Conservation (phyloP, 1,140 invertebrate species). For the Metaphire vulgaris region DNA sequence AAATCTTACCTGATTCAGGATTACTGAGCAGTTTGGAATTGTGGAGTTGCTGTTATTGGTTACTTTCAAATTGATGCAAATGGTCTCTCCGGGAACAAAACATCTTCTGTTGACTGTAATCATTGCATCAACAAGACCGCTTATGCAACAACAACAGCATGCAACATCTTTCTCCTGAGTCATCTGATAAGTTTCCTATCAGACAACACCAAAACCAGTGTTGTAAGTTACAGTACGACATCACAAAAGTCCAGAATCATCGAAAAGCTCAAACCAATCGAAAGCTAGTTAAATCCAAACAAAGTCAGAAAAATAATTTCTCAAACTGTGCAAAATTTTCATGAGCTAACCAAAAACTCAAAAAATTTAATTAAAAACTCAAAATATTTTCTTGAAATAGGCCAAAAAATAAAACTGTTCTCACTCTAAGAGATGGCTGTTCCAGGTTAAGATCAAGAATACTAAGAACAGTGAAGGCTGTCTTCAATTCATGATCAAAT, state of each 20-base stretch:
- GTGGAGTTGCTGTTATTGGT: neutral
- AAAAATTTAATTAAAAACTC: too few relatives aligned
- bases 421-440: neutral
- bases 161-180: neutral
- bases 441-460: neutral
- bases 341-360: too few relatives aligned
- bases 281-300: too few relatives aligned
- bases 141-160: neutral
- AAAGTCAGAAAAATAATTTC: too few relatives aligned
- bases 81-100: neutral
- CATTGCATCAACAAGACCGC: neutral
- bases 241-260: too few relatives aligned
- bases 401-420: too few relatives aligned
- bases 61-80: neutral
- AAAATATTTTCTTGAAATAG: too few relatives aligned
- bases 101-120: neutral
- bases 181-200: too few relatives aligned
- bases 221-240: too few relatives aligned
- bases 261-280: too few relatives aligned
- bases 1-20: neutral
- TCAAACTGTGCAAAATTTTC: too few relatives aligned
- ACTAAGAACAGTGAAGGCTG: neutral
- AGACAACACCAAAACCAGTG: too few relatives aligned
- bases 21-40: neutral
- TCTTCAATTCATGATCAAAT: neutral